Base-by-base conservation (phyloP, 2,888 invertebrate genomes). In the Melikaiella ostensackeni region DNA sequence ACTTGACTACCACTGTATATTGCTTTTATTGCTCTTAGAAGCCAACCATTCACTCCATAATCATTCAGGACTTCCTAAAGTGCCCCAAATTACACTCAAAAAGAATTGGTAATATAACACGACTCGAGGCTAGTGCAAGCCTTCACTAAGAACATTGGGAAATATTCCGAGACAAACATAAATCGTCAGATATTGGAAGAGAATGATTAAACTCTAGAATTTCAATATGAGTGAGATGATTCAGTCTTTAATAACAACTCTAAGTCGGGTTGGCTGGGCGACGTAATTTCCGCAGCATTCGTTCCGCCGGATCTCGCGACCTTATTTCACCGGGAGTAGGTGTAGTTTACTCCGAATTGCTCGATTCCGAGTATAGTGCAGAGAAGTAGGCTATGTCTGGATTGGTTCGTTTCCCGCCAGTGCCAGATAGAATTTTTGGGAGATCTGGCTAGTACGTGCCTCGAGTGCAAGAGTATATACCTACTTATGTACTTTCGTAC, bases 371-470 rank as follows among this genome's bases (percentile, higher is more conserved):
- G 42, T 21, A 30, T 30, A 38, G 1, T 13, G 35, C 63, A 38
- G 35, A 21, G n/a, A 64, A 64, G 38, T 13, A 64, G 30, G 30
- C 30, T 30, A 30, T 30, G 30, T 2, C 30, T 30, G 30, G 30
- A 4, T 30, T 30, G 30, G 30, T 30, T 30, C 30, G 2, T 30
- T 30, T 30, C 4, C 30, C 30, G 30, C 30, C 30, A 30, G 30
- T 30, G 30, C 30, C 30, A 30, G 83, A 86, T 84, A 83, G 84
- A 83, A 82, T 85, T 85, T 86, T 86, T 84, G 84, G 78, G 78
- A 80, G 79, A 79, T 81, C 80, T 79, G 81, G 78, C 76, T 77
- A 77, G 75, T 80, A 81, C 82, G 80, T 81, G 81, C 76, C 77
- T 80, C 66, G 81, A 80, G 81, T 82, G 80, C 80, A 75, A 73